Base-by-base conservation (phyloP, 2,113 vertebrate genomes). In the Lates calcarifer region DNA sequence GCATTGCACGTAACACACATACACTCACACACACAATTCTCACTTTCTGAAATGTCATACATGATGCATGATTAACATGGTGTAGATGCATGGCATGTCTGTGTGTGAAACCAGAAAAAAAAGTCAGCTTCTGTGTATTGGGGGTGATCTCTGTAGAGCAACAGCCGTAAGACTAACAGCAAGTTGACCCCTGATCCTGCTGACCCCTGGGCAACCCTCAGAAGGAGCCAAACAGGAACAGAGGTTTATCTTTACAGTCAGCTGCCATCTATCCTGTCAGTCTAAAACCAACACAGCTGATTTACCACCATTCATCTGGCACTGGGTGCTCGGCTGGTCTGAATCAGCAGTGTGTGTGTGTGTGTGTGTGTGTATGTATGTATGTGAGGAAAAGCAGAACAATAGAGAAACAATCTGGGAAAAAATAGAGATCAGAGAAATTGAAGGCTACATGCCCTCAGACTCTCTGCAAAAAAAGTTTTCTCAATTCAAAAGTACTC, bases 241-340 rank as follows among this genome's bases (percentile, higher is more conserved):
- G 56, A 61, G 47, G 90, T 90, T 88, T 92, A 87, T 85, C 81
- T 90, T 89, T 91, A 89, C 90, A 87, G 82, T 90, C 88, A 90
- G 74, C 78, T 92, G 88, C 63, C 83, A 65, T 81, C 70, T 62
- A 57, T 66, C 80, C 88, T 84, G 58, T 84, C 82, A 71, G 79
- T 77, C 74, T 87, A 68, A 79, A 91, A 79, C 87, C 84, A 88
- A 84, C 82, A 82, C 82, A 65, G 66, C 84, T 90, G 74, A 92
- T 87, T 91, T 85, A 87, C 35, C 18, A 39, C 81, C 72, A 60
- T 37, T 81, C 14, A 45, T 86, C 41, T 74, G 73, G 58, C 49
- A 18, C 73, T 76, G 24, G 18, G 12, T 78, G 51, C 43, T 72
- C 43, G 74, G 55, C 51, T 79, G 24, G 66, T 81, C 51, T 56